Base-by-base conservation (phyloP, 2,797 vertebrate genomes). In the Tenualosa ilisha region DNA sequence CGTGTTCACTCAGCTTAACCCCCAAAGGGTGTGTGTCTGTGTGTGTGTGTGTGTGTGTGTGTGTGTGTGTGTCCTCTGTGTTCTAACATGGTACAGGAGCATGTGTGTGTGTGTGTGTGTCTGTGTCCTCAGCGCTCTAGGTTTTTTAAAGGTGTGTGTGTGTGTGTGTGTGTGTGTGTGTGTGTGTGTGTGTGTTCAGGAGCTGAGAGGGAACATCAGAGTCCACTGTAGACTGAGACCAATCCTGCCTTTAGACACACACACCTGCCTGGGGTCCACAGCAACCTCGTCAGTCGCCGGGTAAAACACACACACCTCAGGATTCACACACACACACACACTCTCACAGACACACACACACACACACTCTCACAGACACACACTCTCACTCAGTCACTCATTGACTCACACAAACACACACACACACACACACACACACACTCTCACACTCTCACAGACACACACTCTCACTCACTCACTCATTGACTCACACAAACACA, bases 211-310 rank as follows among this genome's bases (percentile, higher is more conserved):
- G 43, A 97, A 96, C 89, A 96, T 97, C 89, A 89, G 96, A 86
- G 97, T 97, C 31, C 96, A 97, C 93, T 97, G 97, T 85, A 94
- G 95, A 51, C 92, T 97, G 53, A 94, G 95, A 17, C 97, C 97
- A 0, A 51, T 95, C 59, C 88, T 97, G 0, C 93, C 92, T 7
- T 94, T 96, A 49, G 96, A 97, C 89, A 31, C 31, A 31, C 51
- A 85, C 13, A 84, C 1, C 31, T 31, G 90, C 81, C 86, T 84
- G 61, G 88, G 88, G 65, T 86, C 81, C 0, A 0, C 24, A 0
- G 75, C 88, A 53, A 86, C 79, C 0, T 0, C 24, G 1, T 81
- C 88, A 53, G 88, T 83, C 85, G 90, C 91, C 3, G 92, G 93
- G 96, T 97, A n/a, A 49, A 1, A 3, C 49, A 49, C 49, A 6